Evolutionary conservation across 2,797 vertebrate genomes (phyloP).

Genomic region (Fratercula arctica): DNA sequence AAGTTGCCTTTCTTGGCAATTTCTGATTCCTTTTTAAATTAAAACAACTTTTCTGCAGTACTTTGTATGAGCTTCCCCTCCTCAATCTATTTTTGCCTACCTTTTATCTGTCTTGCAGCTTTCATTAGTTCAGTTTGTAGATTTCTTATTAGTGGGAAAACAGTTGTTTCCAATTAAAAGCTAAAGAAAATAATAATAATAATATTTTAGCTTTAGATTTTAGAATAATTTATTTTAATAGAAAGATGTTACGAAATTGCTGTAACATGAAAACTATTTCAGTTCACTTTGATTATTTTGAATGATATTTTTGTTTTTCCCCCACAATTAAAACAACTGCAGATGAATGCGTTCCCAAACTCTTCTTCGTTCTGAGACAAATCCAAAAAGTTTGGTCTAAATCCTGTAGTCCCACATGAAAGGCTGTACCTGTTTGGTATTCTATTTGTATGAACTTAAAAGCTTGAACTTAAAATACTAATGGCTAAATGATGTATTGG

Average conservation of each 20-base stretch:
- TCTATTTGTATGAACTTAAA: neutral
- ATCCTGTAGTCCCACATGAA: neutral
- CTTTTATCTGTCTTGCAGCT: neutral
- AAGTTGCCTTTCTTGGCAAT: neutral
- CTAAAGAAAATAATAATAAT: too few relatives aligned
- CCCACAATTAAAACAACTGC: neutral
- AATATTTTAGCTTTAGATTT: neutral
- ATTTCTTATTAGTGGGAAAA: neutral
- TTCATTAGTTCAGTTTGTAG: neutral
- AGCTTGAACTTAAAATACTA: neutral
- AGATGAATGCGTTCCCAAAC: neutral
- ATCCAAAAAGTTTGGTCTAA: neutral
- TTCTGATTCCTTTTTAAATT: neutral
- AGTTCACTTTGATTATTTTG: neutral
- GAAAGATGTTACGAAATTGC: neutral
- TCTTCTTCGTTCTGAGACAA: neutral
- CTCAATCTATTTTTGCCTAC: neutral
- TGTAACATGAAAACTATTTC: neutral
- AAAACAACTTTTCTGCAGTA: neutral
- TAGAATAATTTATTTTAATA: neutral
- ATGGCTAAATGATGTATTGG: neutral
- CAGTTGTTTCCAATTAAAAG: constrained; percentile 13
- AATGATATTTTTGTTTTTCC: neutral
- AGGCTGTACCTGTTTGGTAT: neutral
- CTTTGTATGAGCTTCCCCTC: neutral